Evolutionary conservation across 2,888 invertebrate species (phyloP).

Genomic region (Oasisia sp.): DNA sequence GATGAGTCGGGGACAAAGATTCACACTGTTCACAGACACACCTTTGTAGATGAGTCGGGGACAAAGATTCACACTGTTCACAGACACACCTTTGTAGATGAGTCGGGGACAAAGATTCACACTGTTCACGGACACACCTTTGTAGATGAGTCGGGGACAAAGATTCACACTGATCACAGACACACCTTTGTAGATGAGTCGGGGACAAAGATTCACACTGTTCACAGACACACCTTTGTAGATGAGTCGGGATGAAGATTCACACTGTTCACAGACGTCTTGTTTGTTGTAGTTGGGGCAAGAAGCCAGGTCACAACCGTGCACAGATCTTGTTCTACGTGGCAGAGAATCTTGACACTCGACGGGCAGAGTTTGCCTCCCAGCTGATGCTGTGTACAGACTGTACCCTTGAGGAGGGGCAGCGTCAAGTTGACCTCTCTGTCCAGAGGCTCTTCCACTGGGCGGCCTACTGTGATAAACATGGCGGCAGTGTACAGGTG

Average conservation of each 20-base stretch:
- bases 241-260: neutral
- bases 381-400: constrained; percentile 59
- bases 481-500: constrained; percentile 65
- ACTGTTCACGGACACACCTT: neutral
- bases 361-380: constrained; percentile 58
- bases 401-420: constrained; percentile 46
- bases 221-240: neutral
- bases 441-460: constrained; percentile 66
- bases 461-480: constrained; percentile 67
- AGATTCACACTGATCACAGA: neutral
- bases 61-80: neutral
- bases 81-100: neutral
- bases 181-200: neutral
- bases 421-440: constrained; percentile 58
- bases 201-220: neutral
- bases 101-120: neutral
- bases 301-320: constrained; percentile 64
- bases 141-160: neutral
- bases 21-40: neutral
- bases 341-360: constrained; percentile 65
- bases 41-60: neutral
- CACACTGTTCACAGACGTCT: neutral
- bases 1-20: neutral
- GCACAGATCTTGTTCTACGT: constrained; percentile 67
- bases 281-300: constrained; percentile 59